Conservation (phyloP, 2,888 invertebrate species). For the Selenia dentaria region DNA sequence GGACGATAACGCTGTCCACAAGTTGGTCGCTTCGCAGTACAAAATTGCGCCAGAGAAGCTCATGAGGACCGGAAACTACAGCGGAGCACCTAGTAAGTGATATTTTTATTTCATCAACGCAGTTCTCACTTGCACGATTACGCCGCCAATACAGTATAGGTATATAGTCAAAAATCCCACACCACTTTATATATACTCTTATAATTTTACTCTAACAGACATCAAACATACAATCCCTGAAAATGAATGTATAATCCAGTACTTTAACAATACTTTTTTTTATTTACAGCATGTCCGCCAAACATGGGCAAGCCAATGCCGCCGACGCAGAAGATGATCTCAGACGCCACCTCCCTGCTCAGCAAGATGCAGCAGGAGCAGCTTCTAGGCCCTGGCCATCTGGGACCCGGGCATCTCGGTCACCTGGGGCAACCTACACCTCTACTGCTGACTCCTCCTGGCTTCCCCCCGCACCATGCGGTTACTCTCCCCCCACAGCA, state of each 20-base stretch:
- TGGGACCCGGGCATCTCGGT: slow-evolving; percentile 82
- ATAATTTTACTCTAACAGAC: no score
- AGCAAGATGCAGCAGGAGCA: slow-evolving; percentile 90
- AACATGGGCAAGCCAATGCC: slow-evolving; percentile 90
- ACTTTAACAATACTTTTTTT: slow-evolving; percentile 24
- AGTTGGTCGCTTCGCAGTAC: slow-evolving; percentile 97
- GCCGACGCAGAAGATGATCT: slow-evolving; percentile 91
- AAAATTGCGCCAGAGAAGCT: slow-evolving; percentile 99
- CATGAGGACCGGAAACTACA: slow-evolving; percentile 97
- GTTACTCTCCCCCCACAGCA: slow-evolving; percentile 88
- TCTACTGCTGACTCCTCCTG: slow-evolving; percentile 90
- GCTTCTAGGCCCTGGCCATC: slow-evolving; percentile 75
- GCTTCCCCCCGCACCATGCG: slow-evolving; percentile 90
- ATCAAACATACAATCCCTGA: no score
- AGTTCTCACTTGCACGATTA: slow-evolving; percentile 1
- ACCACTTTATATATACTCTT: no score
- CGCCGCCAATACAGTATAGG: no score
- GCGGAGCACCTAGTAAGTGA: slow-evolving; percentile 91
- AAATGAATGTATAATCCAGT: no score
- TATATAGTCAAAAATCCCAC: no score
- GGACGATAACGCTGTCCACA: slow-evolving; percentile 97
- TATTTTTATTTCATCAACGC: slow-evolving; percentile 29
- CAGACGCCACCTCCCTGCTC: slow-evolving; percentile 86
- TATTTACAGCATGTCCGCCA: slow-evolving; percentile 85
- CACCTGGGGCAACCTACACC: slow-evolving; percentile 83